A percentile compares a stretch with the other conserved stretches of the same genome.
Evolutionary conservation across 2,888 invertebrate genomes (phyloP).

Genomic region (Drosophila paramelanica): DNA sequence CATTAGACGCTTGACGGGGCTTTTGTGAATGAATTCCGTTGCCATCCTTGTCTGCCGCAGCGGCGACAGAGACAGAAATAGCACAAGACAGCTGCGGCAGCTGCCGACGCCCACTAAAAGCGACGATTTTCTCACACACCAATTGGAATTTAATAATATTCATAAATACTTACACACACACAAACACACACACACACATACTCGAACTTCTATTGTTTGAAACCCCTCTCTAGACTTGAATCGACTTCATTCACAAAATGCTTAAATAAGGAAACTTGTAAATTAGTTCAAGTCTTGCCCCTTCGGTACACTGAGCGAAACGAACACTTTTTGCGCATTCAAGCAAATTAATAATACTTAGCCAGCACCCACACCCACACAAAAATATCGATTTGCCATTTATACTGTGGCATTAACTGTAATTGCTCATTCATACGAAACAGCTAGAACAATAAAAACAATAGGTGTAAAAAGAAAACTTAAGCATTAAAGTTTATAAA

Average conservation of each 20-base stretch:
- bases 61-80: conserved; percentile 23
- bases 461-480: conserved; percentile 1
- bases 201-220: conserved; percentile 18
- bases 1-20: conserved; percentile 57
- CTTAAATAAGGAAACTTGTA: conserved; percentile 78
- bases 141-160: conserved; percentile 72
- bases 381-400: conserved; percentile 56
- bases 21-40: conserved; percentile 73
- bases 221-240: conserved; percentile 3
- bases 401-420: conserved; percentile 66
- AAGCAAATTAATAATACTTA: conserved; percentile 73
- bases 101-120: conserved; percentile 65
- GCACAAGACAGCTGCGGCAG: conserved; percentile 11
- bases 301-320: conserved; percentile 67
- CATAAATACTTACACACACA: conserved; percentile 39
- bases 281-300: conserved; percentile 67
- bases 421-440: conserved; percentile 63
- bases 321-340: conserved; percentile 44
- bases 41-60: conserved; percentile 36
- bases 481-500: conserved; percentile 31
- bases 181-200: neutral
- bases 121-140: conserved; percentile 57
- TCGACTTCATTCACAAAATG: conserved; percentile 70
- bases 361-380: conserved; percentile 10
- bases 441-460: conserved; percentile 18